Base-by-base conservation (phyloP, 2,888 invertebrate species). In the Philopedon plagiatum region DNA sequence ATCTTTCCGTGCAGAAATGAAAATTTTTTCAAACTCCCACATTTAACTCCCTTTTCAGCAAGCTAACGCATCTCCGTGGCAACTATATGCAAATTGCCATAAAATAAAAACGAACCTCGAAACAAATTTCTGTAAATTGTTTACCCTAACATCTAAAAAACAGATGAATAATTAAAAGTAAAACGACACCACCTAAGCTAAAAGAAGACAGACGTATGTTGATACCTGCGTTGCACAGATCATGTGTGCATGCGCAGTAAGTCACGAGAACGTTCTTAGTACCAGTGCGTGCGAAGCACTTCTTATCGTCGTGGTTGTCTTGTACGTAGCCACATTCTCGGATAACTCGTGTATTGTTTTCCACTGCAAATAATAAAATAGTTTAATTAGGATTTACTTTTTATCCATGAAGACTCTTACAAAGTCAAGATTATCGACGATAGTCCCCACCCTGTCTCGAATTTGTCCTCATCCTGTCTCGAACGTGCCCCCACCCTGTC, bases 301-400 rank as follows among this genome's bases (percentile, higher is more conserved):
- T 86, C 71, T 88, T 88, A 79, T 90, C 87, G 78, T 90, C 90
- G 62, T 85, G 86, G 2, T 87, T 87, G 76, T 93, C 93, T 19
- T 88, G 87, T 57, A 95, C 86, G 85, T 93, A 95, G 1, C 95
- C 95, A 80, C 95, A 96, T 70, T 91, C 90, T 39, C 95, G 91
- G 3, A 94, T 91, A n/a, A 94, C 89, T 39, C 95, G 91, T 9
- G 87, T 85, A 83, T 92, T 91, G 5, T 93, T 93, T 82, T 93
- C 90, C 75, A 94, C 95, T 95, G 87, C 1, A 89, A 87, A 23
- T 57, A 41, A 2, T n/a, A n/a, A n/a, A n/a, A n/a, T n/a, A n/a
- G n/a, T n/a, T n/a, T n/a, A n/a, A n/a, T n/a, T n/a, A n/a, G n/a
- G n/a, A n/a, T n/a, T n/a, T n/a, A n/a, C n/a, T n/a, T n/a, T n/a